These are phyloP conservation scores for Dyspetes luteomarginatus DNA, from an alignment of 2,888 invertebrate genomes.

Conservation along the genomic window DNA sequence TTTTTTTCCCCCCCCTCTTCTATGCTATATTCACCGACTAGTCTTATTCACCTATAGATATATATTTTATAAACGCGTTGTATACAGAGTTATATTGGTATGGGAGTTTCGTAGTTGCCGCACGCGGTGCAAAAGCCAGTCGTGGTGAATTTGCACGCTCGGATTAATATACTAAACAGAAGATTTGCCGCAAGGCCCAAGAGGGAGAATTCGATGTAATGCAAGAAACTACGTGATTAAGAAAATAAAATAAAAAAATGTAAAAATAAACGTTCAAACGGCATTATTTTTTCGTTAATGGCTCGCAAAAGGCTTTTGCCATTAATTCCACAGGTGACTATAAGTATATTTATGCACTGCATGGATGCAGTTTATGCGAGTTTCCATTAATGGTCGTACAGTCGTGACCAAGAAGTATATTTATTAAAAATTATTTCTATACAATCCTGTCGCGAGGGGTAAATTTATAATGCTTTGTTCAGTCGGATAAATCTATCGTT, in stretches of 20 bases:
- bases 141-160: conserved; percentile 39
- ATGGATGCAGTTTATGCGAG: too few species aligned
- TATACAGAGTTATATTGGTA: conserved; percentile 4
- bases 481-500: neutral
- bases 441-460: too few species aligned
- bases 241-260: neutral
- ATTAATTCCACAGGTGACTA: conserved; percentile 10
- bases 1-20: neutral
- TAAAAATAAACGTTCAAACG: neutral
- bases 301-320: conserved; percentile 11
- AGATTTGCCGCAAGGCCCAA: neutral
- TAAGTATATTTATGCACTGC: neutral
- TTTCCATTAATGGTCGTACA: too few species aligned
- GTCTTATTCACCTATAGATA: conserved; percentile 1
- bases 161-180: conserved; percentile 39
- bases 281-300: conserved; percentile 3
- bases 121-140: conserved; percentile 28
- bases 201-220: conserved; percentile 9
- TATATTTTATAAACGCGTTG: neutral
- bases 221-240: conserved; percentile 13
- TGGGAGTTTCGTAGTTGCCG: conserved; percentile 23
- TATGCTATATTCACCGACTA: conserved; percentile 7
- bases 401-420: too few species aligned
- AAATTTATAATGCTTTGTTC: too few species aligned
- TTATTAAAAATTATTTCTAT: too few species aligned